Base-by-base conservation (phyloP, 2,888 invertebrate species). In the Eristalis arbustorum region DNA sequence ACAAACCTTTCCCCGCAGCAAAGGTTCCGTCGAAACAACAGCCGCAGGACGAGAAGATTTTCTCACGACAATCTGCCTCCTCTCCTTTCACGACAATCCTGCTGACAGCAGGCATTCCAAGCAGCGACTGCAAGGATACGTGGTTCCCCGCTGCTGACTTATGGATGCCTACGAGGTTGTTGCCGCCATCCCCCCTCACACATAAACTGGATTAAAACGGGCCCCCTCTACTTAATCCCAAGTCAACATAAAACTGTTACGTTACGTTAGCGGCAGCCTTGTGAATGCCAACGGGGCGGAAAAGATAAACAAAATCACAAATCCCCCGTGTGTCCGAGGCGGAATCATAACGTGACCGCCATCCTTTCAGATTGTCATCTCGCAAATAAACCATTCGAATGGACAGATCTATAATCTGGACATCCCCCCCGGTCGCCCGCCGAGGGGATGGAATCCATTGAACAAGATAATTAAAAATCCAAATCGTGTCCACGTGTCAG, bases 381-480 rank as follows among this genome's bases (percentile, higher is more conserved):
- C 49, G 6, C 18, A 49, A 59, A 25, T 59, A 59, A 59, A 5
- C 13, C 56, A 56, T 56, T 11, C 25, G 25, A 25, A 25, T 25
- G 25, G 49, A 49, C 6, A 49, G 42, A 42, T 42, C 49, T 18
- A 18, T 18, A 49, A 49, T 49, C 49, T 22, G 3, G 57, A 23
- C 23, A 22, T 2, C 59, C 25, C 3, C 1, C 23, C 25, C 25
- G 11, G 59, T 2, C 25, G 13, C 10, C 8, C 59, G 4, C 25
- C 25, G 8, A 2, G 25, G 4, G 59, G 3, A 23, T 5, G 31
- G 31, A 23, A 25, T 14, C 23, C 59, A 59, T 59, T 59, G 25
- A 59, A 59, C 59, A 59, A 57, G n/a, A 66, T 75, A 64, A 66
- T 75, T 74, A 1, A 75, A 66, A 67, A 37, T 56, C 66, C 66